phyloP scores from a whole-genome alignment of 2,797 vertebrate species.

The Falco concolor region DNA sequence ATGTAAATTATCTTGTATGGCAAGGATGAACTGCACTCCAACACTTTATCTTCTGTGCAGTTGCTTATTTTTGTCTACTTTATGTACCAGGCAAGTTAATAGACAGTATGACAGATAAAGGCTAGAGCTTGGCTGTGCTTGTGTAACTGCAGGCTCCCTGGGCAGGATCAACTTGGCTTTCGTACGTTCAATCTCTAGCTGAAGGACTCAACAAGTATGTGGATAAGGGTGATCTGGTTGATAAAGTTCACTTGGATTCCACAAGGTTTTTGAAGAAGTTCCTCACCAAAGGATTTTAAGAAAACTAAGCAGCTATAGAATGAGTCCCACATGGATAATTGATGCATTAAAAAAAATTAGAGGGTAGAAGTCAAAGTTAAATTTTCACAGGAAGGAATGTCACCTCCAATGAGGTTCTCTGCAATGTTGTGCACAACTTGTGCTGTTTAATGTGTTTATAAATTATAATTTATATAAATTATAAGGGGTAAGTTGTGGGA shows the following conservation, averaged over 20 bases:
- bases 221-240: neutral
- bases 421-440: neutral
- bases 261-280: neutral
- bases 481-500: neutral
- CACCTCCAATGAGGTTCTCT: neutral
- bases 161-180: neutral
- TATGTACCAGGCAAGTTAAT: neutral
- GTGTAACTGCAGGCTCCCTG: neutral
- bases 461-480: neutral
- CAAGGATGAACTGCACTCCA: neutral
- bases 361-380: neutral
- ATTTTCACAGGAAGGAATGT: neutral
- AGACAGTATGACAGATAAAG: neutral
- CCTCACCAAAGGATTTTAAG: neutral
- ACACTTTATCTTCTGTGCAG: neutral
- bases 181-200: neutral
- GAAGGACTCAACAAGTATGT: neutral
- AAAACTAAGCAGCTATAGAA: neutral
- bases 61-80: neutral
- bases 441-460: neutral
- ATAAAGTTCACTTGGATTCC: neutral
- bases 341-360: neutral
- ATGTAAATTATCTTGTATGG: neutral
- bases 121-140: neutral
- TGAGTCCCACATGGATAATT: neutral